Base-by-base conservation (phyloP, 2,888 invertebrate genomes). In the Andrena bicolor region DNA sequence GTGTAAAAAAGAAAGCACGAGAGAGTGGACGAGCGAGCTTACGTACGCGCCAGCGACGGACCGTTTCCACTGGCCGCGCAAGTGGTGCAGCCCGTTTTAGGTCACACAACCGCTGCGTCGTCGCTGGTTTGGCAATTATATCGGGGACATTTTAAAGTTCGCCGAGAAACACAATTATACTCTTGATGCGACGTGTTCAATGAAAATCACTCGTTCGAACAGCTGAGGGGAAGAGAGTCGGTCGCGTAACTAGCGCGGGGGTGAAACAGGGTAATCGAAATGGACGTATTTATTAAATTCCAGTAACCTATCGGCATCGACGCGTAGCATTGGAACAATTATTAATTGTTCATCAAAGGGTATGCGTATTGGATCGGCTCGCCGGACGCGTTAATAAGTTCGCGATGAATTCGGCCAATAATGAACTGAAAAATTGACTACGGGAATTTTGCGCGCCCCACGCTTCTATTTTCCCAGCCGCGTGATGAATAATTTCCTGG, bases 221-320 rank as follows among this genome's bases (percentile, higher is more conserved):
- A 16, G 2, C 10, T 48, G 10, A 1, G 23, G 30, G 26, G 7
- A 7, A 8, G 30, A 41, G 63, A 51, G 56, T 51, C 48, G 1
- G 13, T 30, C 23, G 16, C 41, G 28, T 80, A 72, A 80, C 80
- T 80, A 63, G 61, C 63, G 23, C 7, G 26, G 23, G 53, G 30
- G 53, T 41, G n/a, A 49, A 7, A 26, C n/a, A 4, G 5, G 16
- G 26, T 16, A 20, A 53, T 68, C 13, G 13, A 32, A 63, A 23
- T 56, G 66, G 13, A 16, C 80, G 71, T 41, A 72, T 73, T 80
- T 80, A 73, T 68, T 80, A 80, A 80, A 80, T 80, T 80, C 68
- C 72, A 51, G 30, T 20, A 65, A 79, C 58, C 41, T 68, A 56
- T 63, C 66, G 23, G n/a, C 26, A 70, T 69, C 69, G 51, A 51